Evolutionary conservation across 2,797 vertebrate species (phyloP), one percentile per base, ranked within the genome.

Genomic region (Huso huso): DNA sequence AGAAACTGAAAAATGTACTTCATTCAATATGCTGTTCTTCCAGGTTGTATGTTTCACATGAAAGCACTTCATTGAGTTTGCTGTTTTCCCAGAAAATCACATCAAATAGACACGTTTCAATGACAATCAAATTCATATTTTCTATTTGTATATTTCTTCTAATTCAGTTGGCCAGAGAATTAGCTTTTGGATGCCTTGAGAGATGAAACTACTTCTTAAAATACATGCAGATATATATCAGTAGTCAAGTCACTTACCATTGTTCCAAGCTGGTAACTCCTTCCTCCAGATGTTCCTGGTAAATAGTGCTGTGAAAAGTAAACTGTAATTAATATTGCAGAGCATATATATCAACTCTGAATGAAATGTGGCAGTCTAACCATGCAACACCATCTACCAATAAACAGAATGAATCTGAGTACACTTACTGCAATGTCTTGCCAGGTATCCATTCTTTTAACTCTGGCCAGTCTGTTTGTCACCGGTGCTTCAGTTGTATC

Each of bases 251-350:
- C 77, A 7, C 53, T 73, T 62, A 88, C 86, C 74, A 84, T 78
- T 69, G 75, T 63, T 66, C 70, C 66, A 15, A 73, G 66, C n/a
- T 74, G 77, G 72, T 78, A 76, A 2, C 7, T 69, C 74, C 73
- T 80, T 75, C 82, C 77, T 72, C 82, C 83, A 4, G 74, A 74
- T 6, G 73, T 73, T 37, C 86, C 88, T 68, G 88, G 86, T 84
- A 88, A 83, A 70, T 78, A 81, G 1, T 55, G 79, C 88, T 90
- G 68, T 37, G 15, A 82, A 79, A 51, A 64, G 52, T 49, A 0
- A 0, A 12, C 37, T 63, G 37, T 15, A 8, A 58, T 15, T 12
- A 49, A 61, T n/a, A 59, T 51, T 11, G 0, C 3, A 10, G 12
- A 49, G 48, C 3, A 62, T 65, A 6, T 62, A 4, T 49, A 55